Evolutionary conservation across 2,113 vertebrate species (phyloP).

Genomic region (Atlantisia rogersi): DNA sequence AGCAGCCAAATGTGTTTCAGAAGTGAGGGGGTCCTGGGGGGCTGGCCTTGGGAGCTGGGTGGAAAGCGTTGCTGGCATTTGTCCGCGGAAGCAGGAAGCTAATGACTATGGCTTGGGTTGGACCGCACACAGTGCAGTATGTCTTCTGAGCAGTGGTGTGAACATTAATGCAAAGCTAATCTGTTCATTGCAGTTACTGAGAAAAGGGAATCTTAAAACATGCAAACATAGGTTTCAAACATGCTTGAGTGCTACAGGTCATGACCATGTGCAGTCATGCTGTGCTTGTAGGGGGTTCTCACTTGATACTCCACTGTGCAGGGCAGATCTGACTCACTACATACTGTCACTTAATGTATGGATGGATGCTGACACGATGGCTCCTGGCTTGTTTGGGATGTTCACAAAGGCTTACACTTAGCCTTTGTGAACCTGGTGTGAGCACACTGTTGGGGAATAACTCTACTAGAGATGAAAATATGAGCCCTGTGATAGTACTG

Average conservation of each 20-base stretch:
- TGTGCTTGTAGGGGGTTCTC: not conserved
- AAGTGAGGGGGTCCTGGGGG: not conserved
- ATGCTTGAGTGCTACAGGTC: not conserved
- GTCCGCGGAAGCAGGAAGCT: not conserved
- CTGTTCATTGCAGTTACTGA: not conserved
- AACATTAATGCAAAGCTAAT: not conserved
- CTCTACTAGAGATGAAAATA: not conserved
- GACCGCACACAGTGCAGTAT: no score
- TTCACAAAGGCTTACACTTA: not conserved
- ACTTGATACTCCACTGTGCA: not conserved
- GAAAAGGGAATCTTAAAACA: not conserved
- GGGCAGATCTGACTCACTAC: not conserved
- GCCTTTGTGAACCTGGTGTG: not conserved
- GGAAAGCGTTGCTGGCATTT: not conserved
- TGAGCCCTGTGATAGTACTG: not conserved
- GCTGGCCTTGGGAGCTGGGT: not conserved
- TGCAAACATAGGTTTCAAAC: not conserved
- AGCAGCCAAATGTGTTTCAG: not conserved
- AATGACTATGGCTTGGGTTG: not conserved
- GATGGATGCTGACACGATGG: not conserved
- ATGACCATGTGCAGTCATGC: fast-evolving
- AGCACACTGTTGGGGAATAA: not conserved
- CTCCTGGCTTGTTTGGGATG: not conserved
- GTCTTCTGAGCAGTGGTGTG: not conserved
- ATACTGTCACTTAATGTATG: not conserved